Percentiles rank a stretch among this genome's conserved stretches.
Conservation (phyloP, 2,888 invertebrate genomes). For the Cenopis cana region DNA sequence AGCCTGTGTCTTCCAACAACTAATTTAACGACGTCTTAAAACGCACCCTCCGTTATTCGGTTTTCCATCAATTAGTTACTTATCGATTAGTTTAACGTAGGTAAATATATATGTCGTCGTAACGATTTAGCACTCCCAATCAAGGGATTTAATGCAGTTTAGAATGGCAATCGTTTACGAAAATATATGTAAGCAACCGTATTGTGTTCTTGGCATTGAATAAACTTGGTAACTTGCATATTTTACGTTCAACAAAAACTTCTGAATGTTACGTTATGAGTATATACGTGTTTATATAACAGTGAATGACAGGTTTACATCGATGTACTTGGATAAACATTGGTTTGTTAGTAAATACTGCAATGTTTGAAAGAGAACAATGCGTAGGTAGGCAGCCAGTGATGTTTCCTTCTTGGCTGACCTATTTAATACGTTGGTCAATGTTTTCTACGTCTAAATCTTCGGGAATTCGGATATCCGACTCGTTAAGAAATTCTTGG, state of each 20-base stretch:
- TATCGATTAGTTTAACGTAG: conserved; percentile 25
- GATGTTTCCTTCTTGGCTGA: conserved; percentile 44
- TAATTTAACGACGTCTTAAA: conserved; percentile 36
- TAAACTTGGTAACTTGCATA: conserved; percentile 4
- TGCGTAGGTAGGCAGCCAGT: conserved; percentile 56
- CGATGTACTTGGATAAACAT: conserved; percentile 59
- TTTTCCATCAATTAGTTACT: conserved; percentile 19
- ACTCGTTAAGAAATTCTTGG: conserved; percentile 44
- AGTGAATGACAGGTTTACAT: conserved; percentile 38
- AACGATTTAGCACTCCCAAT: conserved; percentile 14
- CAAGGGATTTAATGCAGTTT: background rate
- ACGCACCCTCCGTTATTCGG: conserved; percentile 21
- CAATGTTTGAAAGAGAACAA: conserved; percentile 66
- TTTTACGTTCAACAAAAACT: conserved; percentile 30
- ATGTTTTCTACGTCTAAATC: conserved; percentile 39
- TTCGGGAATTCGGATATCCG: conserved; percentile 43
- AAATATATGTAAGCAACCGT: conserved; percentile 2
- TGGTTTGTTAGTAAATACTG: conserved; percentile 69
- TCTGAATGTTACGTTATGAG: conserved; percentile 42
- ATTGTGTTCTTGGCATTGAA: conserved; percentile 28
- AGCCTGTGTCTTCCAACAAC: conserved; percentile 38
- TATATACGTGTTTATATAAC: conserved; percentile 44
- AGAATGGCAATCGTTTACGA: conserved; percentile 17
- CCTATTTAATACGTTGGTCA: conserved; percentile 46
- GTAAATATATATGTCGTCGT: conserved; percentile 17